Evolutionary conservation across 2,113 vertebrate species (phyloP), one percentile per base, ranked within the genome.

Genomic region (Semnornis frantzii): DNA sequence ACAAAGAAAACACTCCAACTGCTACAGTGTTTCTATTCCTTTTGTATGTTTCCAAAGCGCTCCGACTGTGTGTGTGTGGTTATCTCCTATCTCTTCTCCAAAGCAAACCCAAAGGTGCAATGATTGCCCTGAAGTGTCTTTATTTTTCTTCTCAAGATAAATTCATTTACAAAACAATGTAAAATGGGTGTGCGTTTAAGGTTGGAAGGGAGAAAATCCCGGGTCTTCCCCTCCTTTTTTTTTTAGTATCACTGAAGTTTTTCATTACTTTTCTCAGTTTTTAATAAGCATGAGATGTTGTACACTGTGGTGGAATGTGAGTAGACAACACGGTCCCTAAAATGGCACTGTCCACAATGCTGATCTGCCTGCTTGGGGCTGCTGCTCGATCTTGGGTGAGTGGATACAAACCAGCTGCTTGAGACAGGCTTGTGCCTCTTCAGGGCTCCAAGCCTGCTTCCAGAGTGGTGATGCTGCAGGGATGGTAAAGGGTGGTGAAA

Each of bases 101-200:
- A 85, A 90, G 70, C 82, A 84, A 95, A 91, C 75, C 65, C 66
- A 84, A 77, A 69, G 81, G 63, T 88, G 62, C 94, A 78, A 2
- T 94, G 66, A 42, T 78, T 86, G 33, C 90, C 80, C 85, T 80
- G 70, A 73, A 94, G 10, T 82, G 48, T 55, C 73, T 93, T 94
- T 89, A 85, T 83, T 95, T 68, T 96, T 85, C 31, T 85, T 85
- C 72, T 90, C 30, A 82, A 95, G 76, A 74, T 60, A 82, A 91
- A 89, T 92, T 93, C 27, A 82, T 90, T 92, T 94, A 96, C 90
- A 95, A 92, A 95, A 94, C 24, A 34, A 85, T 89, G 87, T 78
- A 92, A 93, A 93, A 87, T 94, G 94, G 33, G 25, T 95, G 94
- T 95, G 93, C 73, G 78, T 88, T 89, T 90, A 15, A 75, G 90